Base-by-base conservation (phyloP, 1,140 invertebrate genomes). In the Euura saliciscinereae region DNA sequence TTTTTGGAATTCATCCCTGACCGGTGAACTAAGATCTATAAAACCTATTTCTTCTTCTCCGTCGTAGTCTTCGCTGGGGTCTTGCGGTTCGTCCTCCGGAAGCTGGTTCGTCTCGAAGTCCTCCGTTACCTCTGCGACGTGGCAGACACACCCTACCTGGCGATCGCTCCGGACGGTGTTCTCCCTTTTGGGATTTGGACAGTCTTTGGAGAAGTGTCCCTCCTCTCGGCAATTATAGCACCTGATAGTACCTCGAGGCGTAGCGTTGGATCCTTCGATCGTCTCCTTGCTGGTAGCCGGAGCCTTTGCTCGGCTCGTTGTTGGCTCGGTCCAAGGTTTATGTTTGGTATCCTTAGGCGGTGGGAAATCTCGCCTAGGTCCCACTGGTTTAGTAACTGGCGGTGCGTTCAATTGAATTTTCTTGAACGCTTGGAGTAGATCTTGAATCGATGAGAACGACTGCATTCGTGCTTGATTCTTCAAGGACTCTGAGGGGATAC, bases 371-470 rank as follows among this genome's bases (percentile, higher is more conserved):
- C 28, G 28, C 28, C 28, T 28, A 28, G 28, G 28, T 28, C 28
- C 28, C 28, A 28, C 28, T 28, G 28, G 28, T 28, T 28, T 28
- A 28, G 28, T 28, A 28, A 28, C 28, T 51, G 6, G 6, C 11
- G 46, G 46, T 51, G 11, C 46, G 11, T 11, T 51, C 46, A 51
- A 11, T 42, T 6, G 10, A 74, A 45, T 67, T 74, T 74, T 45
- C 66, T 70, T 28, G 70, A 76, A 73, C 2, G 71, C 69, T 43
- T 65, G 43, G 0, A 73, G 42, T n/a, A 77, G 44, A 8, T 70
- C 65, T 8, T 6, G 10, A 10, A 51, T 43, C 2, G 5, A 13
- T 1, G 6, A 3, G 28, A 75, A 73, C 0, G 66, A 44, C n/a
- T 4, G 10, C 66, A 74, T 73, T 5, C 65, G 64, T 0, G 73